phyloP scores from a whole-genome alignment of 1,140 invertebrate genomes.

The Drosophila teissieri region DNA sequence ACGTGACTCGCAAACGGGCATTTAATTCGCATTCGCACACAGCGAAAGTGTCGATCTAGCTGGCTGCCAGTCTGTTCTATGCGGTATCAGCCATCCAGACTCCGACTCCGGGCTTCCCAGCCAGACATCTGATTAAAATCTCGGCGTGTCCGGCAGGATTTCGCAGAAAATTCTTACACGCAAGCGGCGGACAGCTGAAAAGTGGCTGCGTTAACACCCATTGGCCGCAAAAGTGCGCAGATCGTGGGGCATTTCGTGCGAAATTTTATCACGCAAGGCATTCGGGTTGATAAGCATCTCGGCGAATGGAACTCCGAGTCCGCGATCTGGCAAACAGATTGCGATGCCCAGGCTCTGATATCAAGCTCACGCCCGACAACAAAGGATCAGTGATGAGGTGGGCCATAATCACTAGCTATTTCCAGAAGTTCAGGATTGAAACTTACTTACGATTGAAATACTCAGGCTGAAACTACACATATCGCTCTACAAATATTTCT shows the following conservation, averaged over 20 bases:
- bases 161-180: slow-evolving; percentile 79
- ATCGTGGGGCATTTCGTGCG: slow-evolving; percentile 58
- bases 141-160: slow-evolving; percentile 61
- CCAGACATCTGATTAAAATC: slow-evolving; percentile 74
- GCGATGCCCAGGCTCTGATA: slow-evolving; percentile 51
- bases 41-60: slow-evolving; percentile 70
- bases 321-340: slow-evolving; percentile 55
- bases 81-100: slow-evolving; percentile 7
- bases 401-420: no score
- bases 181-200: slow-evolving; percentile 75
- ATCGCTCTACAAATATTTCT: no score
- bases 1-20: slow-evolving; percentile 77
- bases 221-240: slow-evolving; percentile 9
- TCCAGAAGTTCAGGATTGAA: no score
- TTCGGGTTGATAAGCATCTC: slow-evolving; percentile 65
- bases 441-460: no score
- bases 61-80: neutral
- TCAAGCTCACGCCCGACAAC: slow-evolving; percentile 53
- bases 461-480: no score
- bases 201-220: slow-evolving; percentile 77
- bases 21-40: slow-evolving; percentile 70
- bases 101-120: neutral
- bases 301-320: slow-evolving; percentile 27
- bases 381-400: slow-evolving; percentile 29
- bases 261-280: slow-evolving; percentile 79